Evolutionary conservation across 2,113 vertebrate species (phyloP), one percentile per base, ranked within the genome.

Genomic region (Electrona antarctica): DNA sequence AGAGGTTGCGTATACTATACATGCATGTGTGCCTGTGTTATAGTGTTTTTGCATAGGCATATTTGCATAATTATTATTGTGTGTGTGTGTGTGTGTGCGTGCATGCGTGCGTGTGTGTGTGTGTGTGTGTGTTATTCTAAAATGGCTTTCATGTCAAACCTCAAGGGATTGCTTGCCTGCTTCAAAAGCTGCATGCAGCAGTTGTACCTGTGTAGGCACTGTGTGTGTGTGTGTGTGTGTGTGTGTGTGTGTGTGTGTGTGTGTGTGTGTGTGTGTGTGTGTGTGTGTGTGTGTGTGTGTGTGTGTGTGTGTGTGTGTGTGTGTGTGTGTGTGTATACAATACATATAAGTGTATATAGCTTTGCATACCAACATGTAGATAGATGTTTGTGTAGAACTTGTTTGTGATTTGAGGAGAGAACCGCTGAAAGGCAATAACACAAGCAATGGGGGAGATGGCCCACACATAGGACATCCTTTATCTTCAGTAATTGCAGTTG

Each of bases 91-190:
- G n/a, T 3, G 3, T 0, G 49, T 6, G 13, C 9, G 41, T 71
- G 56, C 6, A 2, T n/a, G n/a, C n/a, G n/a, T n/a, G n/a, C n/a
- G 45, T 61, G 49, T 21, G 55, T 10, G 74, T 3, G n/a, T 3
- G 3, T 0, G 49, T 6, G 13, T 74, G 21, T 77, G 13, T 54
- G 60, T 51, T 15, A 64, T 49, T n/a, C 49, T 73, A 59, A 73
- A 82, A 74, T 64, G 62, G 50, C 60, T 61, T 85, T 80, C 45
- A 80, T 82, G 73, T 80, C 13, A 47, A 71, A 54, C 14, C 29
- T 71, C 64, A 50, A 3, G 41, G 78, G 77, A 77, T 11, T 61
- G 33, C 63, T 67, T 7, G 0, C 49, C 71, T 73, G 60, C 54
- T 10, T 74, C 48, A 10, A 14, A 64, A 65, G 15, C 57, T 47